Conservation (phyloP, 2,888 invertebrate genomes). For the Tridacna gigas region DNA sequence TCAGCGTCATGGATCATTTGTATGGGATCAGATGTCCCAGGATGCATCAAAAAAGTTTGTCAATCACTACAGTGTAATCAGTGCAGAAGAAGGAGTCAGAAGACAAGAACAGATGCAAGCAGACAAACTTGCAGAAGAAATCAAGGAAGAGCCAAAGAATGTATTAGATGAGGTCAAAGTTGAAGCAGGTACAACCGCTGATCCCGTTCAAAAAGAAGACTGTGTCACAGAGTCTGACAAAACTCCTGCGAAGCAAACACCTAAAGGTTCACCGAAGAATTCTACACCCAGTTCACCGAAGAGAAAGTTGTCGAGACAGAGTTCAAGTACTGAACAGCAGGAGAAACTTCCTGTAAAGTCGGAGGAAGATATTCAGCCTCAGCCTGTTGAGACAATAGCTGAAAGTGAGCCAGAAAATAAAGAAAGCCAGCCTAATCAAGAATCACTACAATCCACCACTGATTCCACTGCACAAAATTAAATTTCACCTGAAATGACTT, state of each 20-base stretch:
- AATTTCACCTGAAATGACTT: too few species aligned
- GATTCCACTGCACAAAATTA: too few species aligned
- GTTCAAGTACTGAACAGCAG: constrained; percentile 14
- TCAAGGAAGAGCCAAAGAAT: background rate
- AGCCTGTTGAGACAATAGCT: background rate
- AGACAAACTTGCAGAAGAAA: constrained; percentile 44
- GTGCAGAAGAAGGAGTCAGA: constrained; percentile 56
- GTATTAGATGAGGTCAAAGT: constrained; percentile 6
- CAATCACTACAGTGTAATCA: constrained; percentile 67
- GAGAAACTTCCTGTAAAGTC: background rate
- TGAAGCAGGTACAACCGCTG: background rate
- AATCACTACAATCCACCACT: too few species aligned
- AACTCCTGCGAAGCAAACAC: constrained; percentile 12
- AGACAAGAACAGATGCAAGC: constrained; percentile 47
- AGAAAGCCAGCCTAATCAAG: too few species aligned
- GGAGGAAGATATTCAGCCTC: background rate
- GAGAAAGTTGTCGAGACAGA: constrained; percentile 15
- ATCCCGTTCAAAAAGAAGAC: constrained; percentile 15
- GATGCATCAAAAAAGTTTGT: constrained; percentile 71
- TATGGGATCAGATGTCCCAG: constrained; percentile 73
- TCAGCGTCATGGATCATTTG: constrained; percentile 79
- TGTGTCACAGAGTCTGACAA: constrained; percentile 1
- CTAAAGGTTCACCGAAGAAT: constrained; percentile 39
- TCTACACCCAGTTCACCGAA: constrained; percentile 33
- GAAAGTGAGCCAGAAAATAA: too few species aligned